Percentiles rank a stretch among this genome's conserved stretches.
phyloP scores from a whole-genome alignment of 2,797 vertebrate genomes.

The Corythornis leucogaster region DNA sequence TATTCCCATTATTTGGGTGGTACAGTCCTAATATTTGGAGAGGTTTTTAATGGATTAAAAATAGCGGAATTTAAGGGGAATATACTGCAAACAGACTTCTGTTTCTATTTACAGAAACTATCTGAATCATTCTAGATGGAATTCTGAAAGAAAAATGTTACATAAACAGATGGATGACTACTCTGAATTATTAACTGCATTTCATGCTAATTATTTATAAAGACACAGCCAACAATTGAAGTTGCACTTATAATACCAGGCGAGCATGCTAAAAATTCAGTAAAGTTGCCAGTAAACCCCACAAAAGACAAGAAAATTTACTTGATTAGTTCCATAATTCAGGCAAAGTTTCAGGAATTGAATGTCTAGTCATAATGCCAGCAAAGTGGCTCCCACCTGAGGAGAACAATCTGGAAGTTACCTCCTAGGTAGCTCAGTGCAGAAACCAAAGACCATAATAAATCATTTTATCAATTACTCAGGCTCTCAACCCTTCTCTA shows the following conservation, averaged over 20 bases:
- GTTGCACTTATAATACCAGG: background rate
- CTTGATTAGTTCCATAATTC: background rate
- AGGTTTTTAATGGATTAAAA: background rate
- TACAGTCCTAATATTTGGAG: background rate
- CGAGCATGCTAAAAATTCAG: background rate
- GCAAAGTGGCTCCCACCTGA: background rate
- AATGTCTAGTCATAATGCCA: background rate
- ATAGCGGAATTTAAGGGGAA: background rate
- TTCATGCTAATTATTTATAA: background rate
- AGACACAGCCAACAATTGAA: background rate
- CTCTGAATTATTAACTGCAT: background rate
- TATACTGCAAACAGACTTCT: background rate
- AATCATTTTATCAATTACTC: background rate
- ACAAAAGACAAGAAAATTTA: background rate
- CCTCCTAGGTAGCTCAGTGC: background rate
- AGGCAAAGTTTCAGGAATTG: background rate
- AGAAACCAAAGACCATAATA: background rate
- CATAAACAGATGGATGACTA: background rate
- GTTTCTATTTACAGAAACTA: slow-evolving; percentile 3
- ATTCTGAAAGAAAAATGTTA: background rate
- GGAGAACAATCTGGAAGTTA: background rate
- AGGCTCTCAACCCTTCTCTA: background rate
- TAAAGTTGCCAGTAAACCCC: background rate
- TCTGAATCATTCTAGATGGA: background rate
- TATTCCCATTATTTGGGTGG: background rate